These are phyloP conservation scores for Drosophila algonquin DNA, from an alignment of 2,888 invertebrate genomes.

Conservation along the genomic window DNA sequence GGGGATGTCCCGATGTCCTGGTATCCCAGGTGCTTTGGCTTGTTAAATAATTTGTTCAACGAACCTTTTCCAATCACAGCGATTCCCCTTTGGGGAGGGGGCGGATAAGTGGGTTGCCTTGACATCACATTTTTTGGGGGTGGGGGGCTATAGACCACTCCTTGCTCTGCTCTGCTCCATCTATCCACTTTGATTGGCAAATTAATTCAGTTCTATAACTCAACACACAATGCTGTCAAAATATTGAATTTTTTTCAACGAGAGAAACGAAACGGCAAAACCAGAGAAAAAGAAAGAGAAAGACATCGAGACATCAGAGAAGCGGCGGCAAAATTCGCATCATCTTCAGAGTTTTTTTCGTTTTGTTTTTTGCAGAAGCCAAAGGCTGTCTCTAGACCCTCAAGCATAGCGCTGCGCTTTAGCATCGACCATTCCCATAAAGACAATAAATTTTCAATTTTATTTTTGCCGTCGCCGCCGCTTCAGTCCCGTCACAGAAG, in stretches of 20 bases:
- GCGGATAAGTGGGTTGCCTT: constrained; percentile 31
- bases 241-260: constrained; percentile 67
- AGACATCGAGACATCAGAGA: constrained; percentile 2
- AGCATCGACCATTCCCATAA: constrained; percentile 39
- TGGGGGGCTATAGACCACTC: background rate
- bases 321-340: constrained; percentile 38
- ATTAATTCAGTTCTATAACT: constrained; percentile 73
- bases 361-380: constrained; percentile 65
- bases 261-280: constrained; percentile 21
- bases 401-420: constrained; percentile 6
- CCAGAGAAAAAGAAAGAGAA: constrained; percentile 1
- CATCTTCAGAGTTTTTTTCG: constrained; percentile 9
- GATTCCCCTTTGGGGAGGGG: background rate
- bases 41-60: constrained; percentile 46
- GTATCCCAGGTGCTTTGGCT: constrained; percentile 40
- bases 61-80: constrained; percentile 21
- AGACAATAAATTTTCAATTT: constrained; percentile 75
- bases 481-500: background rate
- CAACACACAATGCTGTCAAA: constrained; percentile 73
- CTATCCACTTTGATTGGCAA: constrained; percentile 44
- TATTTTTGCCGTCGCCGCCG: constrained; percentile 59
- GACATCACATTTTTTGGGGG: constrained; percentile 33
- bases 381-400: constrained; percentile 55
- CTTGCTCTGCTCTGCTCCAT: background rate
- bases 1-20: constrained; percentile 2